Evolutionary conservation across 2,888 invertebrate genomes (phyloP), one percentile per base, ranked within the genome.

Genomic region (Aethes cnicana): DNA sequence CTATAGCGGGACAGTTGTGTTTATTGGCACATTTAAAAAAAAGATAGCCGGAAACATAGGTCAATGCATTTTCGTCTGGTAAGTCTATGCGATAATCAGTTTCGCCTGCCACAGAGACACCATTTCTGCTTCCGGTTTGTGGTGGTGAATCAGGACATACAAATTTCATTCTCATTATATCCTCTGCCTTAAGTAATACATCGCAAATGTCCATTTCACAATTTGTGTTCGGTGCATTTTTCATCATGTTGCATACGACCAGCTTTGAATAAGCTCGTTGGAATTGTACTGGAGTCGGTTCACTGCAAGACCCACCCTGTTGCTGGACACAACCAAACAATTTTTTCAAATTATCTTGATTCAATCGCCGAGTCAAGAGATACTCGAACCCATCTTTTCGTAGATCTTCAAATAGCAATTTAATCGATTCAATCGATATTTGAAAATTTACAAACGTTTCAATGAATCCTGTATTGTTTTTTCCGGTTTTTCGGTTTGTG

Each of bases 201-300:
- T 56, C 46, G 23, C 28, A 48, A 12, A 56, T 36, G 49, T 58
- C 58, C 4, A 20, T 11, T 20, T 53, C 48, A 7, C 48, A 52
- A 20, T 58, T 54, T 7, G 54, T 5, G 39, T 25, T 6, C 2
- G 48, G 48, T 8, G 42, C 42, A 18, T 11, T 54, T 53, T 54
- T 52, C 7, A 56, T 18, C 56, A 56, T 58, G 7, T 47, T 54
- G 8, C 42, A 32, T 18, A 52, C 8, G 39, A 58, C 48, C 1
- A 52, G 37, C 30, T 58, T 54, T 23, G 56, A 58, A 36, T 53
- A 58, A 17, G 56, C 56, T 46, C 48, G 6, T 28, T 1, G 21
- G 14, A 59, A 59, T 18, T 57, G 56, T 9, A 57, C 43, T 11
- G 55, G 42, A 14, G 56, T 53, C 4, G 48, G 55, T 4, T 55